A percentile compares a stretch with the other conserved stretches of the same genome.
phyloP scores from a whole-genome alignment of 2,888 invertebrate genomes.

The Liopterus haemorrhoidalis region DNA sequence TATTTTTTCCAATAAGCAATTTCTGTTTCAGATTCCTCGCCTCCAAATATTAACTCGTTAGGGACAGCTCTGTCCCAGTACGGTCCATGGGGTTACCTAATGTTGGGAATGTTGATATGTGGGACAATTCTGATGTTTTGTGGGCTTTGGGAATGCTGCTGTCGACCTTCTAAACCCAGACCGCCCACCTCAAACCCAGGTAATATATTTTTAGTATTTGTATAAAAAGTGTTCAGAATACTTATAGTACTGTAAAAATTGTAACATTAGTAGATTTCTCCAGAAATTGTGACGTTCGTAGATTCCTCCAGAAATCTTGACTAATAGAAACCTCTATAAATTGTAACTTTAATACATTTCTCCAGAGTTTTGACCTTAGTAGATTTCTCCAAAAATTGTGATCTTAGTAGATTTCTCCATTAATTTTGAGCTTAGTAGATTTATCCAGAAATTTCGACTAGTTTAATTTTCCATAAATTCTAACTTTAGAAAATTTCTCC shows the following conservation, averaged over 20 bases:
- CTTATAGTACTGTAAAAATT: neutral
- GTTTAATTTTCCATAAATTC: neutral
- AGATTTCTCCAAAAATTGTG: too few species aligned
- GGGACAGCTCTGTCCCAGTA: constrained; percentile 63
- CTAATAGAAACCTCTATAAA: too few species aligned
- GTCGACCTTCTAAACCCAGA: constrained; percentile 44
- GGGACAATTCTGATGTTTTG: constrained; percentile 65
- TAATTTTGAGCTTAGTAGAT: constrained; percentile 3
- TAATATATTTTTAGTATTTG: too few species aligned
- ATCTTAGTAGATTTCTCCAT: neutral
- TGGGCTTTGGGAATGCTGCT: constrained; percentile 57
- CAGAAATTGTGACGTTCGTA: too few species aligned
- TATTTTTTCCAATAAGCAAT: too few species aligned
- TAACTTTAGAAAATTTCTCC: too few species aligned
- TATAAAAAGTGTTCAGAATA: too few species aligned
- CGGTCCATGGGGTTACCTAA: constrained; percentile 68
- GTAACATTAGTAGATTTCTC: neutral
- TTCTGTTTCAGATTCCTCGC: too few species aligned
- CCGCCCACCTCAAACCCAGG: constrained; percentile 30
- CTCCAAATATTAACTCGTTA: too few species aligned
- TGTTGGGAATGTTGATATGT: constrained; percentile 64
- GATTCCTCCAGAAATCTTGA: too few species aligned
- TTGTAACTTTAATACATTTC: too few species aligned
- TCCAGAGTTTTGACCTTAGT: too few species aligned
- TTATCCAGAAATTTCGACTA: neutral